phyloP scores from a whole-genome alignment of 2,113 vertebrate species.

The Calcarius ornatus region DNA sequence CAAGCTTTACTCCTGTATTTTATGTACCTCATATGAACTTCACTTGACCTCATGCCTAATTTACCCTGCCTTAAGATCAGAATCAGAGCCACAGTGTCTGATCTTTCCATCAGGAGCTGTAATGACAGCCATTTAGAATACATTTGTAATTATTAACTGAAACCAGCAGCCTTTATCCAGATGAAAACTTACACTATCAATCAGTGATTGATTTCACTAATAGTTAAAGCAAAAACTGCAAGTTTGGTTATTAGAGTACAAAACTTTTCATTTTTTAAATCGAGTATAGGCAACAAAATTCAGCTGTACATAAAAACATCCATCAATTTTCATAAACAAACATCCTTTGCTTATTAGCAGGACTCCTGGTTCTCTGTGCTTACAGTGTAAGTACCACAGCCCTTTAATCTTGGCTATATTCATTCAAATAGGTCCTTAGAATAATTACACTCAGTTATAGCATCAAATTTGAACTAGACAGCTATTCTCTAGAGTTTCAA shows the following conservation, averaged over 20 bases:
- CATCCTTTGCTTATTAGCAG: neutral
- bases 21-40: neutral
- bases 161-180: neutral
- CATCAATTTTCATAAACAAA: neutral
- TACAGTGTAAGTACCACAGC: neutral
- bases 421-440: neutral
- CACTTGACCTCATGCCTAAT: neutral
- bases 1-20: neutral
- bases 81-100: neutral
- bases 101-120: neutral
- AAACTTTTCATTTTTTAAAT: neutral
- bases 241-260: neutral
- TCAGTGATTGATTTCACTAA: neutral
- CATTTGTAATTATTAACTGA: neutral
- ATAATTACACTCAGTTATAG: neutral
- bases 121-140: neutral
- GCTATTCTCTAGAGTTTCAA: neutral
- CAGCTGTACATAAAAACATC: neutral
- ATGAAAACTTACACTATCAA: neutral
- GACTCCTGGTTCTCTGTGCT: neutral
- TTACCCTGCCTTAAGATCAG: neutral
- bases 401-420: neutral
- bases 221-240: neutral
- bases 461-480: neutral
- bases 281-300: neutral